Evolutionary conservation across 2,888 invertebrate species (phyloP).

Genomic region (Mesorhabditis sp.): DNA sequence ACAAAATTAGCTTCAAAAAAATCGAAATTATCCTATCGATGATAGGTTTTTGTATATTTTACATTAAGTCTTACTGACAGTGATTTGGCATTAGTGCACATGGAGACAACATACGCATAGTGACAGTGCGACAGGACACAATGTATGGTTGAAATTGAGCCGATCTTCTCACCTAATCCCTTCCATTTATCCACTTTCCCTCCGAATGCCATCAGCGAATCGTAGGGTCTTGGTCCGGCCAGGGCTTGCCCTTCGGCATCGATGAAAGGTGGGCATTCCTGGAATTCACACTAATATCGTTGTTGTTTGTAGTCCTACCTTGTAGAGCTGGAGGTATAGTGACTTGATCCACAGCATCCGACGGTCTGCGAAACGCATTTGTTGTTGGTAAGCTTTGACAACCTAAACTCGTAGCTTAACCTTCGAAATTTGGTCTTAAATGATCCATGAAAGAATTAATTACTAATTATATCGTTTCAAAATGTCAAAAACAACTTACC

Average conservation of each 20-base stretch:
- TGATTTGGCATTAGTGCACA: too few species aligned
- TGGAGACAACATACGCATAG: too few species aligned
- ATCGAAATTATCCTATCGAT: too few species aligned
- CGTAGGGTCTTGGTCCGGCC: constrained; percentile 38
- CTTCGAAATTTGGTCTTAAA: not conserved
- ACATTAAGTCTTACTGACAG: too few species aligned
- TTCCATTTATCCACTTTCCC: constrained; percentile 55
- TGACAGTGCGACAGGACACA: constrained; percentile 3
- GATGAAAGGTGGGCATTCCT: not conserved
- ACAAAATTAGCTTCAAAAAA: too few species aligned
- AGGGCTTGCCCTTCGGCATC: constrained; percentile 61
- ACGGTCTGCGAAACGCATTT: constrained; percentile 76
- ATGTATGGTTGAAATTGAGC: not conserved
- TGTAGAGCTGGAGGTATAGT: constrained; percentile 82
- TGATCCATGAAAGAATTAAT: not conserved
- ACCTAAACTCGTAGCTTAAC: constrained; percentile 64
- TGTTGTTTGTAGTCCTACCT: constrained; percentile 56
- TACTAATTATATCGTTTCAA: not conserved
- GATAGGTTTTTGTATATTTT: too few species aligned
- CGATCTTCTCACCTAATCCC: constrained; percentile 30
- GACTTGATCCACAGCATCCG: constrained; percentile 85
- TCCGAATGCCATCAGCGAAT: constrained; percentile 53
- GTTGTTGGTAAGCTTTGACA: constrained; percentile 74
- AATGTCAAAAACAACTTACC: constrained; percentile 15
- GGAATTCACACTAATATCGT: not conserved